Evolutionary conservation across 2,888 invertebrate genomes (phyloP).

Genomic region (Cyclophora punctaria): DNA sequence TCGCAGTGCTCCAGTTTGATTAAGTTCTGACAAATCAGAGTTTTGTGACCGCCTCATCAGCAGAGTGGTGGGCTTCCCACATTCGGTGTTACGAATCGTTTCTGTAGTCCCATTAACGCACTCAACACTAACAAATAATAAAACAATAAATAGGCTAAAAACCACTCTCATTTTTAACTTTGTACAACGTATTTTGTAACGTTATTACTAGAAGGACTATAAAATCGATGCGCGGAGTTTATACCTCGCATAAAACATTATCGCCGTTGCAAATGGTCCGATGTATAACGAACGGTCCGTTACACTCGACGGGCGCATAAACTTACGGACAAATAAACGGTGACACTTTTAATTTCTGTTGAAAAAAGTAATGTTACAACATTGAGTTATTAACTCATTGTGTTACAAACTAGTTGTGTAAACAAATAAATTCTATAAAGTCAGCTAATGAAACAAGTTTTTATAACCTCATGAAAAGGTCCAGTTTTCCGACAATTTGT

Average conservation of each 20-base stretch:
- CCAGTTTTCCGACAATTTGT: constrained; percentile 26
- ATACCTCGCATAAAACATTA: constrained; percentile 39
- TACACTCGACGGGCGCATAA: background rate
- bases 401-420: background rate
- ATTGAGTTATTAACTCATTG: background rate
- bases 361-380: background rate
- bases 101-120: constrained; percentile 28
- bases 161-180: constrained; percentile 14
- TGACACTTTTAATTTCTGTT: too few species aligned
- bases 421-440: background rate
- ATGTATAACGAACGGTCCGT: constrained; percentile 10
- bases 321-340: background rate
- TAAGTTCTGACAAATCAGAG: too few species aligned
- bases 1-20: too few species aligned
- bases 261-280: constrained; percentile 22
- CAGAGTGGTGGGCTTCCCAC: constrained; percentile 27
- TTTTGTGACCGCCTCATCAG: too few species aligned
- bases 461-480: constrained; percentile 2
- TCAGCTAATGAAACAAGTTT: constrained; percentile 2
- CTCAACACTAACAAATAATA: constrained; percentile 10
- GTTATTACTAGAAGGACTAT: constrained; percentile 17
- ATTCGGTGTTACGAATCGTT: constrained; percentile 13
- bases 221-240: constrained; percentile 28
- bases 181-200: constrained; percentile 21
- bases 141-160: constrained; percentile 9